Base-by-base conservation (phyloP, 1,140 invertebrate species). In the Heliconius hermathena region DNA sequence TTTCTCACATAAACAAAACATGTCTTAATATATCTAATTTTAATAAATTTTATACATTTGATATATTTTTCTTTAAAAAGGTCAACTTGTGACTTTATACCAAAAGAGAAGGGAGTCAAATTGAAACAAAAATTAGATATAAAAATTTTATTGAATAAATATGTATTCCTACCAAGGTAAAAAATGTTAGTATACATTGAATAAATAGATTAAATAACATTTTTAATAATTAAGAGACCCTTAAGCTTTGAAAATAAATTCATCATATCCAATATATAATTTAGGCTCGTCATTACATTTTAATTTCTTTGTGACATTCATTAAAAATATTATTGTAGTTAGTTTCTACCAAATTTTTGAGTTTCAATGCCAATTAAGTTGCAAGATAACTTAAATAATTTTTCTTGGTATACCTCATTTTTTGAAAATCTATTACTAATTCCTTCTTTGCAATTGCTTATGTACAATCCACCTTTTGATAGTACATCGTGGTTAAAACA, bases 401-500 rank as follows among this genome's bases (percentile, higher is more conserved):
- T 91, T 71, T 93, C 90, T 83, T 95, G 94, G 74, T 91, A 52
- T 16, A 90, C 84, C 66, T 89, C 72, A 84, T 95, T 92, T 78
- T 94, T 95, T 20, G 94, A 95, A 80, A 91, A 94, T 46, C 84
- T 87, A 76, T 89, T 94, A 57, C 91, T 91, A 8, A 92, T 89
- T 4, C 94, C 94, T 85, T 94, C 92, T 82, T 93, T 90, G 84
- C 97, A 97, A 87, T 98, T 97, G 84, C 95, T 96, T 16, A 97
- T 95, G 84, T 98, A 99, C 4, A 96, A 91, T 20, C 97, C 97
- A 66, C 97, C 96, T 83, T 95, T 94, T 1, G 96, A 95, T 92
- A 98, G 96, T 26, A 98, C 89, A n/a, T 96, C 93, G 70, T 96
- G 94, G 74, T 97, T 96, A 11, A 98, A 94, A 84, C 97, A 97